These are phyloP conservation scores for Ylistrum balloti DNA, from an alignment of 1,140 invertebrate genomes.

Conservation along the genomic window DNA sequence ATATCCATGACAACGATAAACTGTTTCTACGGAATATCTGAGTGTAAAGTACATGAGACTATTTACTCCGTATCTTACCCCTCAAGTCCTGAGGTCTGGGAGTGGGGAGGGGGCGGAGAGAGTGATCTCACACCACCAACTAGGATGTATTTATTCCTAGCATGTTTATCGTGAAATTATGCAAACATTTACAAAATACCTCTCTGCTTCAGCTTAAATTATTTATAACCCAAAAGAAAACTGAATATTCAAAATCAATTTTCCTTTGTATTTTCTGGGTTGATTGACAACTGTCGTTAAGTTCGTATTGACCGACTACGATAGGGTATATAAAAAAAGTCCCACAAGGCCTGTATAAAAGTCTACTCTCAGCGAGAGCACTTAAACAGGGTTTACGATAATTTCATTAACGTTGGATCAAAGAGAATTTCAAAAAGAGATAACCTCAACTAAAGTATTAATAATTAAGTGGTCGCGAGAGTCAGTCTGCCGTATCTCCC, in stretches of 20 bases:
- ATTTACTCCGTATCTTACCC: no score
- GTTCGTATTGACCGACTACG: neutral
- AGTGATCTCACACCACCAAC: no score
- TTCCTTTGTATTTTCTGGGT: neutral
- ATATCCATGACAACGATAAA: no score
- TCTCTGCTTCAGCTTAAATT: neutral
- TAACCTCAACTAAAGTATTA: neutral
- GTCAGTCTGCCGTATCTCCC: conserved; percentile 1
- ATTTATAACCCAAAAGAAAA: neutral
- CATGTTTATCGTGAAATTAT: no score
- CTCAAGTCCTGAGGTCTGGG: no score
- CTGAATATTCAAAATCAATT: neutral
- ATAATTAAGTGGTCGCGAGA: conserved; percentile 13
- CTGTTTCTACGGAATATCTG: no score
- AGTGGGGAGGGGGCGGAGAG: no score
- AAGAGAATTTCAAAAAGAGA: conserved; percentile 9
- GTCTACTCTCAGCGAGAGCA: neutral
- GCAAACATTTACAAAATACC: no score
- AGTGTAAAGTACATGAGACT: no score
- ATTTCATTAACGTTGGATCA: neutral
- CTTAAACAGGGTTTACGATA: neutral
- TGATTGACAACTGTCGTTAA: neutral
- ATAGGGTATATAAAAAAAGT: neutral
- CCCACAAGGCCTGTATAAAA: neutral
- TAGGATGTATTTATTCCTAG: no score